These are phyloP conservation scores for Symphodus melops DNA, from an alignment of 2,113 vertebrate genomes.

Conservation along the genomic window DNA sequence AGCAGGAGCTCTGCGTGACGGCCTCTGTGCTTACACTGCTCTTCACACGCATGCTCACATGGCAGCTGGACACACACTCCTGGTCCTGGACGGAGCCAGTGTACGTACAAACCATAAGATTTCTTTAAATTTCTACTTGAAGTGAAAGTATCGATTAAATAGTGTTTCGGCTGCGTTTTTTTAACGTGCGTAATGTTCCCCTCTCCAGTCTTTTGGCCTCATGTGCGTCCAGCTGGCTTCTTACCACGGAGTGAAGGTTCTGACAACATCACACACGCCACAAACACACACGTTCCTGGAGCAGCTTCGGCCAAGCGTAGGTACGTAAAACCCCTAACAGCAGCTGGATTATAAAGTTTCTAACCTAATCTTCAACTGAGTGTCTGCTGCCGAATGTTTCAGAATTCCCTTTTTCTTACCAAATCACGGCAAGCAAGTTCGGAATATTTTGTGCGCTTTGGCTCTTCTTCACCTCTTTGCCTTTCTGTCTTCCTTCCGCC, in stretches of 20 bases:
- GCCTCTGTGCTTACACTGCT: conserved; percentile 90
- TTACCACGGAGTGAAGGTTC: conserved; percentile 91
- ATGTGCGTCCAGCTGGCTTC: conserved; percentile 93
- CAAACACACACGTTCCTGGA: conserved; percentile 91
- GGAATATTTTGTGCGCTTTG: not conserved
- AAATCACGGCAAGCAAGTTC: not conserved
- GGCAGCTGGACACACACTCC: conserved; percentile 87
- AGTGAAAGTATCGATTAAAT: too few species aligned
- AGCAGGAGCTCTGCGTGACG: conserved; percentile 88
- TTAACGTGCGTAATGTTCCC: not conserved
- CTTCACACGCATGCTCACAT: conserved; percentile 90
- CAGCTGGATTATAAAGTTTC: not conserved
- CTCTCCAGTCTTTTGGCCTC: conserved; percentile 87
- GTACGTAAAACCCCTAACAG: conserved; percentile 56
- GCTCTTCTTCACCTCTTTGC: not conserved
- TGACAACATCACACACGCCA: conserved; percentile 86
- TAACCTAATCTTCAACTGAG: not conserved
- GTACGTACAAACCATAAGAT: conserved; percentile 80
- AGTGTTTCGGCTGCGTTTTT: too few species aligned
- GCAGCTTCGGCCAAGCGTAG: conserved; percentile 86
- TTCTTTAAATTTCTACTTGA: not conserved
- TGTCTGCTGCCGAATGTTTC: not conserved
- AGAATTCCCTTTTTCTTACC: not conserved
- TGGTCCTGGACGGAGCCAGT: conserved; percentile 93
- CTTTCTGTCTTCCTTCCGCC: not conserved